phyloP scores from a whole-genome alignment of 2,797 vertebrate genomes.

The Mycteria americana region DNA sequence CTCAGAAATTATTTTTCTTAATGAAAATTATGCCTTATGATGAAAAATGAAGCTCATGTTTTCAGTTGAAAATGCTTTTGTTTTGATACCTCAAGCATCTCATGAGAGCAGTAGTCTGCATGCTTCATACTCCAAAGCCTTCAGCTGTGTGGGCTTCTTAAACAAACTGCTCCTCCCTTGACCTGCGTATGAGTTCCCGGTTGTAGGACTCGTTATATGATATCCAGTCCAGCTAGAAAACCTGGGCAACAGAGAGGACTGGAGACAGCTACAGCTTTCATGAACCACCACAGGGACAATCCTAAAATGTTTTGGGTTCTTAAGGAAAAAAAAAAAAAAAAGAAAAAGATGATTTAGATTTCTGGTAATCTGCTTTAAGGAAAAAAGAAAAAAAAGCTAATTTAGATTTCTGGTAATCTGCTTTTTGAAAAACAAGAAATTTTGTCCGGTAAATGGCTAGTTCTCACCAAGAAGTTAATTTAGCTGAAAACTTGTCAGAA shows the following conservation, averaged over 20 bases:
- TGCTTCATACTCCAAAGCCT: slow-evolving; percentile 11
- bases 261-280: background rate
- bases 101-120: slow-evolving; percentile 48
- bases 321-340: background rate
- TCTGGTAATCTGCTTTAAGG: background rate
- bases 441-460: background rate
- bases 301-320: background rate
- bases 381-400: background rate
- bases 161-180: slow-evolving; percentile 50
- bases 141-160: slow-evolving; percentile 29
- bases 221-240: background rate
- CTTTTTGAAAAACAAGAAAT: background rate
- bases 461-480: background rate
- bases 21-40: slow-evolving; percentile 41
- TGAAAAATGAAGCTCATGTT: slow-evolving; percentile 47
- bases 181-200: background rate
- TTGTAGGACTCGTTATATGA: background rate
- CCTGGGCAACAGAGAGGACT: background rate
- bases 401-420: background rate
- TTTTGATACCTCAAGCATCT: slow-evolving; percentile 31
- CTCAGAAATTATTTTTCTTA: slow-evolving; percentile 51
- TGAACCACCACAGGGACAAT: background rate
- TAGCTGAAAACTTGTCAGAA: background rate
- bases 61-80: slow-evolving; percentile 48
- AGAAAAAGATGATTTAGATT: background rate